Percentiles rank a stretch among this genome's conserved stretches.
Conservation (phyloP, 2,113 vertebrate species). For the Syngnathoides biaculeatus region DNA sequence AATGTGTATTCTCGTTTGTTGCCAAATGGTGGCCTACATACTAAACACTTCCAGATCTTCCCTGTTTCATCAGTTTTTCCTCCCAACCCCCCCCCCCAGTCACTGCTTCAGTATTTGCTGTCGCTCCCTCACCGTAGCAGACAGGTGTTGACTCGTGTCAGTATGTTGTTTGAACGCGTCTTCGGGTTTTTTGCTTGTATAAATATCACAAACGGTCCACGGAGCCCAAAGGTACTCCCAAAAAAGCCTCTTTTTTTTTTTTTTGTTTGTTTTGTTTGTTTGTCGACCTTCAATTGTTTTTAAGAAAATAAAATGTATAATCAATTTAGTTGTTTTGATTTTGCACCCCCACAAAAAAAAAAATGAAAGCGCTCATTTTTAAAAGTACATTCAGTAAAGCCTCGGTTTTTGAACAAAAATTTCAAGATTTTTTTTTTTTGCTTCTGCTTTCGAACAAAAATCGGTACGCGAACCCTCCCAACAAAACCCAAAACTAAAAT, state of each 20-base stretch:
- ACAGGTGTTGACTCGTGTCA: constrained; percentile 44
- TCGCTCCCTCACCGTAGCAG: background rate
- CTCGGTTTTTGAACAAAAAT: too few relatives aligned
- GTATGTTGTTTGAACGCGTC: constrained; percentile 56
- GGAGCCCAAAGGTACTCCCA: background rate
- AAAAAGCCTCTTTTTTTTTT: background rate
- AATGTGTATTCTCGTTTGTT: constrained; percentile 74
- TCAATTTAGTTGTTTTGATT: constrained; percentile 40
- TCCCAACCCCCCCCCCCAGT: background rate
- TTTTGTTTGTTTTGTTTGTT: constrained; percentile 60
- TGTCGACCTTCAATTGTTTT: constrained; percentile 72
- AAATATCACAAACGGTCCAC: constrained; percentile 85
- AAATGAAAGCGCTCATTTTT: too few relatives aligned
- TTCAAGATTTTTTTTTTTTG: too few relatives aligned
- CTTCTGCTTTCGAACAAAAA: too few relatives aligned
- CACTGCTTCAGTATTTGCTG: constrained; percentile 4
- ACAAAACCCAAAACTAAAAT: too few relatives aligned
- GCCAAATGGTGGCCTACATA: constrained; percentile 82
- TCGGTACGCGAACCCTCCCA: too few relatives aligned
- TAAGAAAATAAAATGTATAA: constrained; percentile 75
- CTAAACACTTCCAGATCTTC: constrained; percentile 38
- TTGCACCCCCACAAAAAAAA: background rate
- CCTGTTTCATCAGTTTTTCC: background rate
- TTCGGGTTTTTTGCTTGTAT: constrained; percentile 71
- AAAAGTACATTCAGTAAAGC: too few relatives aligned